phyloP scores from a whole-genome alignment of 1,140 invertebrate genomes.

The Goniozus legneri region DNA sequence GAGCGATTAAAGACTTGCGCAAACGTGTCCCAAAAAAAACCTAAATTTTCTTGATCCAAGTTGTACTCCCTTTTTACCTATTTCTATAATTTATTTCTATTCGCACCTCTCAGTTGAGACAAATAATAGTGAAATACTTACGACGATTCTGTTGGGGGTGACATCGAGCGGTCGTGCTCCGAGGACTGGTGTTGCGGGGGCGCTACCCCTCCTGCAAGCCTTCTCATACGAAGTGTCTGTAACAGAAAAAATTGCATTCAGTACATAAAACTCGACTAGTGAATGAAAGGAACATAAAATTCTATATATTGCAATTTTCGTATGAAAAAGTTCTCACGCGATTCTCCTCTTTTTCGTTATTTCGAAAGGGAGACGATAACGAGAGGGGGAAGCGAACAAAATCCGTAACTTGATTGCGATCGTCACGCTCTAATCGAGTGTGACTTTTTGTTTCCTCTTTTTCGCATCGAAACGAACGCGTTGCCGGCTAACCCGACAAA shows the following conservation, averaged over 20 bases:
- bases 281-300: neutral
- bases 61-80: too few relatives aligned
- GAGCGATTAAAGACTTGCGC: too few relatives aligned
- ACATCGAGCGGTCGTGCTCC: slow-evolving; percentile 63
- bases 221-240: slow-evolving; percentile 88
- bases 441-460: neutral
- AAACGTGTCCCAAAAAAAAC: too few relatives aligned
- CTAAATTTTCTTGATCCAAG: too few relatives aligned
- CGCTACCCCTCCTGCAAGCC: slow-evolving; percentile 79
- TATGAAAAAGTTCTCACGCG: neutral
- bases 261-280: slow-evolving; percentile 5
- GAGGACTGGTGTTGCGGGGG: slow-evolving; percentile 76
- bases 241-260: slow-evolving; percentile 44
- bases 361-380: neutral
- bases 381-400: slow-evolving; percentile 7
- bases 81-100: too few relatives aligned
- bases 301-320: neutral
- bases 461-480: neutral
- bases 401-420: neutral
- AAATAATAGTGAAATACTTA: too few relatives aligned
- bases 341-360: neutral
- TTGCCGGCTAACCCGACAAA: too few relatives aligned
- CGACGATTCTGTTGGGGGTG: slow-evolving; percentile 68
- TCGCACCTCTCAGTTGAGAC: too few relatives aligned
- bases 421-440: neutral